Evolutionary conservation across 2,888 invertebrate species (phyloP).

Genomic region (Dinocampus coccinellae): DNA sequence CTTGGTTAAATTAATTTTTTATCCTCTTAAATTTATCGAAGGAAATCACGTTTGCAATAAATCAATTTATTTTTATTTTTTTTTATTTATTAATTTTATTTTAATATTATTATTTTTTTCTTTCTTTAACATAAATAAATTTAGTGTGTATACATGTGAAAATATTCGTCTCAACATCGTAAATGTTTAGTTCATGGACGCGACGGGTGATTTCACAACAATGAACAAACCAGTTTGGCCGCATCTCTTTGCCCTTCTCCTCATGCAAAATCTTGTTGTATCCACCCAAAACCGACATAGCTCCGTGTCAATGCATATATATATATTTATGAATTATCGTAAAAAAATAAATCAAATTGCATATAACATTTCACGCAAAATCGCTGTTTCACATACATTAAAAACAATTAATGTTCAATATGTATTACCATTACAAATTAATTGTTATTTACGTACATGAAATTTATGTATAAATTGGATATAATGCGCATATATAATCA

Average conservation of each 20-base stretch:
- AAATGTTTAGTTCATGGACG: neutral
- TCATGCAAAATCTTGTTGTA: neutral
- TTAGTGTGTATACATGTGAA: neutral
- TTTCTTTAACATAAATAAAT: neutral
- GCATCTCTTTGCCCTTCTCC: neutral
- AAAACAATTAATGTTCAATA: neutral
- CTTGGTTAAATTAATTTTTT: neutral
- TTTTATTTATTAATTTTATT: too few relatives aligned
- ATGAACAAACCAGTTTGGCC: conserved; percentile 3
- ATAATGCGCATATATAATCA: too few relatives aligned
- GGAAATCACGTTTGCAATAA: neutral
- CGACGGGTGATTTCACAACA: neutral
- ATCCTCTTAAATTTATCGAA: neutral
- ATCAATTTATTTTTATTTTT: too few relatives aligned
- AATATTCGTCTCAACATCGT: neutral
- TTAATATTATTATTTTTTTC: too few relatives aligned
- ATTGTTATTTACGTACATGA: neutral
- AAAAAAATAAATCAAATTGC: neutral
- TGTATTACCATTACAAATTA: neutral
- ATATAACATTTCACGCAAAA: neutral
- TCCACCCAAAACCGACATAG: neutral
- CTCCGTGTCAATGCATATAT: neutral
- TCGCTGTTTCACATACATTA: neutral
- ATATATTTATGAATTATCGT: neutral
- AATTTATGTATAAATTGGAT: neutral